phyloP scores from a whole-genome alignment of 2,797 vertebrate species.

The Paramormyrops hopkinsi region DNA sequence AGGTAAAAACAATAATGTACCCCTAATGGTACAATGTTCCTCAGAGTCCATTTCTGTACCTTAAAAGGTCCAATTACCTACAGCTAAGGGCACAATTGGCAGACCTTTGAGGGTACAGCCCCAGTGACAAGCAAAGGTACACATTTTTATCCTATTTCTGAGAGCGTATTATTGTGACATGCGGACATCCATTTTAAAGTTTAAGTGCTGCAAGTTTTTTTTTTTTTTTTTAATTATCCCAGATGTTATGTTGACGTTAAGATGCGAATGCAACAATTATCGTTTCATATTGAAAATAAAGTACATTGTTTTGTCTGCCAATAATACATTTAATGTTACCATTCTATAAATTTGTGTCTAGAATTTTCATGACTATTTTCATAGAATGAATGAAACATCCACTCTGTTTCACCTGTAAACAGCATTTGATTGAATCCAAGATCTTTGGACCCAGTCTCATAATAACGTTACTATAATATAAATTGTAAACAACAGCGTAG shows the following conservation, averaged over 20 bases:
- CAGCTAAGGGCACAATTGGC: neutral
- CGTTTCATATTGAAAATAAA: slow-evolving; percentile 9
- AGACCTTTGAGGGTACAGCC: neutral
- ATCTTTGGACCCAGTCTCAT: neutral
- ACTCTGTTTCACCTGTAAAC: neutral
- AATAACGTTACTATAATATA: neutral
- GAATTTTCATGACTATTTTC: neutral
- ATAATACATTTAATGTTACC: neutral
- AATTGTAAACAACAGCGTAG: neutral
- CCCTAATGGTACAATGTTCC: neutral
- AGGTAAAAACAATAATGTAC: neutral
- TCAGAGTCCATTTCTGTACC: neutral
- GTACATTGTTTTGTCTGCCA: neutral
- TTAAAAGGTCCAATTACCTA: neutral
- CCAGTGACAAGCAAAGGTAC: neutral
- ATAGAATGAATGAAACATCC: neutral
- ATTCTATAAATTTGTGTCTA: neutral
- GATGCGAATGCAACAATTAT: neutral
- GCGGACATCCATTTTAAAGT: neutral
- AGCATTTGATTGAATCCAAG: neutral
- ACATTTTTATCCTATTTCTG: neutral
- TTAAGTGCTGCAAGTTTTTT: neutral
- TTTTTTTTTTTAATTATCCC: neutral
- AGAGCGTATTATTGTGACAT: neutral
- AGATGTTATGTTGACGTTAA: neutral